Conservation (phyloP, 2,113 vertebrate species). For the Apistogramma diplotaenia region DNA sequence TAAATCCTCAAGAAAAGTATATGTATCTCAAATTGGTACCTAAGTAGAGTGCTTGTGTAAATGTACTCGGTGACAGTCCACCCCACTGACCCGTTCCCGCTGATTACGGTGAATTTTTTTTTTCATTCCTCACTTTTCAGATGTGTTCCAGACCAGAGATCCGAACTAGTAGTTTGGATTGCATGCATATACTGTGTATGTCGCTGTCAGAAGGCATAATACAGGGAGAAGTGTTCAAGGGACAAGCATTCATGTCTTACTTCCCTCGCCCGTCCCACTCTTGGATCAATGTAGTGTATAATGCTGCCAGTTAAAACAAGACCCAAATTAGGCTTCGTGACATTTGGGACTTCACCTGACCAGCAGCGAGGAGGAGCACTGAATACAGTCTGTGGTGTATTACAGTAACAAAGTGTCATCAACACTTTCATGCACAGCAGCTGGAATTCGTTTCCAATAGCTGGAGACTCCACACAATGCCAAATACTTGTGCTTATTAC, state of each 20-base stretch:
- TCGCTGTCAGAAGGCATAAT: background rate
- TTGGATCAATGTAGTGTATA: constrained; percentile 52
- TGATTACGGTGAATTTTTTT: background rate
- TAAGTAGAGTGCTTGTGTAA: background rate
- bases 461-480: background rate
- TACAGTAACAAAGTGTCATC: constrained; percentile 52
- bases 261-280: constrained; percentile 66
- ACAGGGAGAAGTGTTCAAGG: constrained; percentile 14
- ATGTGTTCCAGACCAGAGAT: background rate
- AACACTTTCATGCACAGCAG: constrained; percentile 31
- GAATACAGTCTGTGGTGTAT: background rate
- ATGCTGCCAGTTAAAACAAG: constrained; percentile 41
- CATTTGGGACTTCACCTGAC: constrained; percentile 17
- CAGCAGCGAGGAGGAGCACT: background rate
- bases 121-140: background rate
- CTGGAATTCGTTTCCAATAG: constrained; percentile 16
- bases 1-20: background rate
- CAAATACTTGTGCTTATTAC: constrained; percentile 53
- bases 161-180: constrained; percentile 17
- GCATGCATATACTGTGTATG: background rate
- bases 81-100: background rate
- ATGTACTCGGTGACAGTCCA: background rate
- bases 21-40: background rate
- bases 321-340: constrained; percentile 23
- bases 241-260: constrained; percentile 76